phyloP scores from a whole-genome alignment of 2,888 invertebrate genomes.

The Gandaritis pyraliata region DNA sequence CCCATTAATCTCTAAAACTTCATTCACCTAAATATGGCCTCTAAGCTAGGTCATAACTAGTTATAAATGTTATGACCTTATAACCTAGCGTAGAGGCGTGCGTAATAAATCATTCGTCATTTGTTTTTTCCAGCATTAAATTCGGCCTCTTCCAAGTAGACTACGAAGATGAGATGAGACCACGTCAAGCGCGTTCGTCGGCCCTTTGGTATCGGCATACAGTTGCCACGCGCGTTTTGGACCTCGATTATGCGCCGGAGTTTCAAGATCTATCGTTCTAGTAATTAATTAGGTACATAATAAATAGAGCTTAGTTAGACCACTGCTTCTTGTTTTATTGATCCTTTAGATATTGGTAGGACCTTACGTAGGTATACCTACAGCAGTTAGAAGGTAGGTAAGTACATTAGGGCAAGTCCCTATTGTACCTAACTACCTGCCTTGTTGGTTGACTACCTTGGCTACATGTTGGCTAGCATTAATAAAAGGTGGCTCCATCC shows the following conservation, averaged over 20 bases:
- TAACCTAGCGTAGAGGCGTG: too few relatives aligned
- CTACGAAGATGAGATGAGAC: constrained; percentile 54
- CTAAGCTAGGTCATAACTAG: too few relatives aligned
- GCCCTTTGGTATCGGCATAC: constrained; percentile 64
- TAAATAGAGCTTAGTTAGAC: constrained; percentile 8
- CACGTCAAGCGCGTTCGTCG: constrained; percentile 56
- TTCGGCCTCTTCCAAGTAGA: constrained; percentile 72
- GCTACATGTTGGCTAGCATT: too few relatives aligned
- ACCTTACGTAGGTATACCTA: too few relatives aligned
- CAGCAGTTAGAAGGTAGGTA: too few relatives aligned
- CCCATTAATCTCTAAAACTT: too few relatives aligned
- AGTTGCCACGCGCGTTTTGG: constrained; percentile 52
- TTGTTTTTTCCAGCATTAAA: constrained; percentile 56
- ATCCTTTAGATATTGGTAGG: not conserved
- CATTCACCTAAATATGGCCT: too few relatives aligned
- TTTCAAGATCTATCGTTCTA: constrained; percentile 50
- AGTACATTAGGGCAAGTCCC: not conserved
- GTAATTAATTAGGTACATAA: constrained; percentile 10
- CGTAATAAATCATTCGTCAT: too few relatives aligned
- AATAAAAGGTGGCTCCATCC: too few relatives aligned
- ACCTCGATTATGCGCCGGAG: constrained; percentile 43
- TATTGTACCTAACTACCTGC: too few relatives aligned
- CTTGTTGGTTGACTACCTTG: too few relatives aligned
- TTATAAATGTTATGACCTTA: too few relatives aligned
- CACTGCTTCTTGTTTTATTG: not conserved